Evolutionary conservation across 2,888 invertebrate genomes (phyloP).

Genomic region (Gastrophysa polygoni): DNA sequence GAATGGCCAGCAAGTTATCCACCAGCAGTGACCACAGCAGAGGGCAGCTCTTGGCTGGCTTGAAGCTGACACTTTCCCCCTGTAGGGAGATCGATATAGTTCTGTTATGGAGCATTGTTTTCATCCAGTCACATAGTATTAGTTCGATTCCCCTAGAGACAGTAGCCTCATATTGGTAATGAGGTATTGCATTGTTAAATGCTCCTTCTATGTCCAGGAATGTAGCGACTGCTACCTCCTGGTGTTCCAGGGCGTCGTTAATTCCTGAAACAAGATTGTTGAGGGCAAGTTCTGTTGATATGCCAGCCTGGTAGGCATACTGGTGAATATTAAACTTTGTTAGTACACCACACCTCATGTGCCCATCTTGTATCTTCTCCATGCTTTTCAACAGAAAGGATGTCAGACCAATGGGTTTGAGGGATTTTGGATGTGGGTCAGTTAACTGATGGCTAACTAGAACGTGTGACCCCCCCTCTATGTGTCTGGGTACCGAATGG

Average conservation of each 20-base stretch:
- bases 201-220: conserved; percentile 1
- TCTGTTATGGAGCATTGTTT: too few species aligned
- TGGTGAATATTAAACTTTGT: too few species aligned
- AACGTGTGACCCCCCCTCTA: too few species aligned
- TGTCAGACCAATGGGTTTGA: too few species aligned
- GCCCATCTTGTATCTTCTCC: too few species aligned
- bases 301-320: not conserved
- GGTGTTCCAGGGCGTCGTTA: not conserved
- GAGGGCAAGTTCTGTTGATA: conserved; percentile 2
- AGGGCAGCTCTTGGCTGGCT: not conserved
- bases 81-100: too few species aligned
- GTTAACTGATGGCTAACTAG: too few species aligned
- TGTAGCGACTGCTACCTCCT: not conserved
- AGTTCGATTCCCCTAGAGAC: not conserved
- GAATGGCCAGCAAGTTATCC: not conserved
- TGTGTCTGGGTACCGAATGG: too few species aligned
- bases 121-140: not conserved
- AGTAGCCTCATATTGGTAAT: not conserved
- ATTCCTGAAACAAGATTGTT: not conserved
- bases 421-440: too few species aligned
- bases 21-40: not conserved
- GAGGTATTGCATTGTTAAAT: conserved; percentile 2
- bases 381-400: too few species aligned
- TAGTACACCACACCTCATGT: too few species aligned
- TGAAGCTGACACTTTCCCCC: too few species aligned